Evolutionary conservation across 2,797 vertebrate species (phyloP).

Genomic region (Poeciliopsis infans): DNA sequence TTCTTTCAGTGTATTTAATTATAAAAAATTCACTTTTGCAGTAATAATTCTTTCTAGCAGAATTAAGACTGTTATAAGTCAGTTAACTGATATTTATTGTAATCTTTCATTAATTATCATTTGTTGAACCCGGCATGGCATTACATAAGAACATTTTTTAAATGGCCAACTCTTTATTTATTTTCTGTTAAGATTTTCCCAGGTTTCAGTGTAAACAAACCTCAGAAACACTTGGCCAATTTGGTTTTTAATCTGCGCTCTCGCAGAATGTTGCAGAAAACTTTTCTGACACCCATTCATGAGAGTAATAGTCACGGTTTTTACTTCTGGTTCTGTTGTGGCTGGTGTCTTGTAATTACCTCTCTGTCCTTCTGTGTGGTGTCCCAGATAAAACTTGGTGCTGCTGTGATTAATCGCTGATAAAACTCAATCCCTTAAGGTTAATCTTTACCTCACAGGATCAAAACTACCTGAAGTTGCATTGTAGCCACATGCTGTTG

Average conservation of each 20-base stretch:
- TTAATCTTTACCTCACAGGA: conserved; percentile 8
- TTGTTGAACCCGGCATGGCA: background rate
- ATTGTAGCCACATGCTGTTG: background rate
- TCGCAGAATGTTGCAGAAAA: background rate
- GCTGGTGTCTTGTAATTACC: background rate
- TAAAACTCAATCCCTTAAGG: conserved; percentile 11
- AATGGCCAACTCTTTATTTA: background rate
- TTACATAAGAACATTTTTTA: background rate
- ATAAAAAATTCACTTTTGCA: background rate
- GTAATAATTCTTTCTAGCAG: background rate
- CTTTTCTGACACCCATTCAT: background rate
- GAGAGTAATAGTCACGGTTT: background rate
- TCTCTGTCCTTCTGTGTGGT: background rate
- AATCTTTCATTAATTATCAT: background rate
- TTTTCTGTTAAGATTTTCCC: background rate
- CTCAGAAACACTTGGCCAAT: background rate
- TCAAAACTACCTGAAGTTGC: conserved; percentile 1
- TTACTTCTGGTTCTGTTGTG: background rate
- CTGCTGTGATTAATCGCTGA: conserved; percentile 11
- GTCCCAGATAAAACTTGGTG: conserved; percentile 23
- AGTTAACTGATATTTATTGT: background rate
- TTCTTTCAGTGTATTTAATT: background rate
- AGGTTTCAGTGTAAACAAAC: background rate
- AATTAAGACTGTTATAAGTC: background rate
- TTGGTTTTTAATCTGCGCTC: background rate